Evolutionary conservation across 2,888 invertebrate species (phyloP), one percentile per base, ranked within the genome.

Genomic region (Pterostichus madidus): DNA sequence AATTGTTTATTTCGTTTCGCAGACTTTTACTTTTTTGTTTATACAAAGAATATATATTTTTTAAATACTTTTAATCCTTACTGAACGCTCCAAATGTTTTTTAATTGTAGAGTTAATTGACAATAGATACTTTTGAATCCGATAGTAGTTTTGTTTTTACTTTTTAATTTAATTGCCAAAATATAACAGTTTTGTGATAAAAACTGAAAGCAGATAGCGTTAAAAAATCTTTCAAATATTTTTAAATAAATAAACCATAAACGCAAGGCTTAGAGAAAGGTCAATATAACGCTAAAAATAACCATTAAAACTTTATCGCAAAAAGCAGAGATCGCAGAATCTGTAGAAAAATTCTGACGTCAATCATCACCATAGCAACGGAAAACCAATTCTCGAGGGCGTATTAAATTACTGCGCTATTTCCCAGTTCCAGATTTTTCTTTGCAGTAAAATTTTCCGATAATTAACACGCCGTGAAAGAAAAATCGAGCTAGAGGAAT

Each of bases 291-390:
- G 24, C 71, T 46, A 71, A 71, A 71, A 71, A 71, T 71, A 71
- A 44, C 8, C 71, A 46, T 46, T 44, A 71, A 46, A 46, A 71
- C n/a, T 71, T 11, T 46, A 71, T 46, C 44, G 31, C 71, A 17
- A 35, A 64, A 64, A 64, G 64, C 64, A 64, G 64, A 64, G 31
- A 53, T 77, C 76, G 76, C 35, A 15, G 31, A 77, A 77, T 77
- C 49, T 77, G 31, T 77, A 32, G 56, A 56, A 44, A 77, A 52
- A 75, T 52, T 32, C 31, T 77, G 76, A 77, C 76, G 76, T 77
- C 53, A 77, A 53, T n/a, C 56, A 53, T 56, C 15, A 13, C 76
- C 56, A 15, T 77, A 35, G 76, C 53, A 77, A 77, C 76, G 31
- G 15, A 32, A 46, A 71, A 15, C 13, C 71, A 17, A 71, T 3